These are phyloP conservation scores for Stenolophus ochropezus DNA, from an alignment of 2,888 invertebrate genomes.

Conservation along the genomic window DNA sequence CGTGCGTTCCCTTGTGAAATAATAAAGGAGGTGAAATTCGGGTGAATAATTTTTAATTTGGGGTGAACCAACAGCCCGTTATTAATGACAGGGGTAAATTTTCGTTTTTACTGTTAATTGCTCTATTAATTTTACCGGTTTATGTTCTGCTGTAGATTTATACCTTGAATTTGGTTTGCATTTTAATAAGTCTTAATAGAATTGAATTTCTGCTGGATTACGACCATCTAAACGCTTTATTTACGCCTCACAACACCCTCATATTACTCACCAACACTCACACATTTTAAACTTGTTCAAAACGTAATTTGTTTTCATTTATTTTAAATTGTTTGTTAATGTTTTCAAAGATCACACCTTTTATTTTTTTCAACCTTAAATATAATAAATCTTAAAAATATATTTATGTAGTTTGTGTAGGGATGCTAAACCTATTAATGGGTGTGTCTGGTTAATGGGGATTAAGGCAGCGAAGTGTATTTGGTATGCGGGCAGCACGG, in stretches of 20 bases:
- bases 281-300: too few species aligned
- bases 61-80: neutral
- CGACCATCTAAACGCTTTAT: neutral
- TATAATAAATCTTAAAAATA: too few species aligned
- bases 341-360: too few species aligned
- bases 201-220: conserved; percentile 9
- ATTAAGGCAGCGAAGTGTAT: neutral
- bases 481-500: neutral
- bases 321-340: too few species aligned
- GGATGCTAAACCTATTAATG: neutral
- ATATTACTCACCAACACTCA: neutral
- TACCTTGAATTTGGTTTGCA: conserved; percentile 39
- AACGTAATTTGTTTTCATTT: too few species aligned
- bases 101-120: conserved; percentile 44
- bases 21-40: neutral
- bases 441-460: neutral
- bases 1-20: neutral
- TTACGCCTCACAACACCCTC: neutral
- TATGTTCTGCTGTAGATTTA: conserved; percentile 27
- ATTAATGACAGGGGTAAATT: conserved; percentile 27
- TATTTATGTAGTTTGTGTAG: too few species aligned
- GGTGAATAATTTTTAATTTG: conserved; percentile 29
- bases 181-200: conserved; percentile 36
- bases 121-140: conserved; percentile 37
- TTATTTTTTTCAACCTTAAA: too few species aligned